phyloP scores from a whole-genome alignment of 2,797 vertebrate species.

The Linurgus olivaceus region DNA sequence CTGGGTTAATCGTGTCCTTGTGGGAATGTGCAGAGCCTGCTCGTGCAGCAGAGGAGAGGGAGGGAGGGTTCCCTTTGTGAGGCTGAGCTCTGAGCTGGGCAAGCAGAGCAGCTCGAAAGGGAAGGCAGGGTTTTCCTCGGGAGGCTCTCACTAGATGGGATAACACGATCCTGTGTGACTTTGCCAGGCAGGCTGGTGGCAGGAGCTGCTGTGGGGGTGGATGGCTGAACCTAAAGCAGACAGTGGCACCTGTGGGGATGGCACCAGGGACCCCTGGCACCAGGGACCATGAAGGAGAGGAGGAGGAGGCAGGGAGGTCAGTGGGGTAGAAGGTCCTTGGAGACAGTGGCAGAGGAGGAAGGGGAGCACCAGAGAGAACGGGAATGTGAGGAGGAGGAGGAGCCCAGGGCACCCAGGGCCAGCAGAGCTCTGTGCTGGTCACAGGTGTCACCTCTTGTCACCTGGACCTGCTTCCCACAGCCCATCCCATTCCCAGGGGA shows the following conservation, averaged over 20 bases:
- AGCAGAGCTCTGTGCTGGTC: background rate
- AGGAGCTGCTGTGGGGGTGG: background rate
- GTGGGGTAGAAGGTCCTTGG: background rate
- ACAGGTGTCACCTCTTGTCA: too few species aligned
- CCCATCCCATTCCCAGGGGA: background rate
- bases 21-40: background rate
- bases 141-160: background rate
- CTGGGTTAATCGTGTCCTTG: background rate
- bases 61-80: background rate
- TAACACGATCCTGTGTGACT: rapidly evolving
- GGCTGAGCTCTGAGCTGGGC: background rate
- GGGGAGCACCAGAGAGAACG: background rate
- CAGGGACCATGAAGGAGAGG: rapidly evolving
- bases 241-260: background rate
- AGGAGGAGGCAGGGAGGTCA: background rate
- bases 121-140: background rate
- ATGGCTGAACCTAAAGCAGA: background rate
- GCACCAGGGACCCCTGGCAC: background rate
- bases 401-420: background rate
- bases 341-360: background rate
- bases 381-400: background rate
- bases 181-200: background rate
- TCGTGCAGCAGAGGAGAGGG: rapidly evolving
- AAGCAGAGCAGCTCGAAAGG: background rate
- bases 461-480: background rate